Evolutionary conservation across 1,140 invertebrate genomes (phyloP).

Genomic region (Carcinoscorpius rotundicauda): DNA sequence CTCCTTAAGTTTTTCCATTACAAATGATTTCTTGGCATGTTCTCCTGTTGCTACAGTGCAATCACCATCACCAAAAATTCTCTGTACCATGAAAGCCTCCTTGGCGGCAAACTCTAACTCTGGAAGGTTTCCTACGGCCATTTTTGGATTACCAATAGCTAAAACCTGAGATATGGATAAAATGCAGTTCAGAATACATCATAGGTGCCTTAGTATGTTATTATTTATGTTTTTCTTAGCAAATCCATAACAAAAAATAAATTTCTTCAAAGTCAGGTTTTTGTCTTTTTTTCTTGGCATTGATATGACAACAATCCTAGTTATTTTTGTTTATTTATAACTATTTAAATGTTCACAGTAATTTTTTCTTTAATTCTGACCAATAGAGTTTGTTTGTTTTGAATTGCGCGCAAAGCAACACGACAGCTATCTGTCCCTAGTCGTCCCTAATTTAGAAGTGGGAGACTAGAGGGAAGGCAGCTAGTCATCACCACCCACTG

Average conservation of each 20-base stretch:
- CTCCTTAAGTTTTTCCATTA: not conserved
- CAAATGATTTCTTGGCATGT: not conserved
- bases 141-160: constrained; percentile 2
- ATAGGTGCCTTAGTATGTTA: not conserved
- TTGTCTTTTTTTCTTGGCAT: no score
- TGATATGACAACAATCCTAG: no score
- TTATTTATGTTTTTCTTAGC: not conserved
- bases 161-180: not conserved
- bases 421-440: no score
- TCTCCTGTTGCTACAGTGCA: not conserved
- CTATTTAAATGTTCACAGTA: no score
- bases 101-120: not conserved
- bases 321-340: no score
- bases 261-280: not conserved
- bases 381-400: no score
- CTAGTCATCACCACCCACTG: no score
- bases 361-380: no score
- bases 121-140: not conserved
- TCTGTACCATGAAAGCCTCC: not conserved
- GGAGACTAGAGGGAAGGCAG: no score
- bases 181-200: not conserved
- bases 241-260: constrained; percentile 4
- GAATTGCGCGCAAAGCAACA: no score
- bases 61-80: not conserved
- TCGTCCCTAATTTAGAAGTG: no score